These are phyloP conservation scores for Tinea semifulvella DNA, from an alignment of 2,888 invertebrate genomes.

Conservation along the genomic window DNA sequence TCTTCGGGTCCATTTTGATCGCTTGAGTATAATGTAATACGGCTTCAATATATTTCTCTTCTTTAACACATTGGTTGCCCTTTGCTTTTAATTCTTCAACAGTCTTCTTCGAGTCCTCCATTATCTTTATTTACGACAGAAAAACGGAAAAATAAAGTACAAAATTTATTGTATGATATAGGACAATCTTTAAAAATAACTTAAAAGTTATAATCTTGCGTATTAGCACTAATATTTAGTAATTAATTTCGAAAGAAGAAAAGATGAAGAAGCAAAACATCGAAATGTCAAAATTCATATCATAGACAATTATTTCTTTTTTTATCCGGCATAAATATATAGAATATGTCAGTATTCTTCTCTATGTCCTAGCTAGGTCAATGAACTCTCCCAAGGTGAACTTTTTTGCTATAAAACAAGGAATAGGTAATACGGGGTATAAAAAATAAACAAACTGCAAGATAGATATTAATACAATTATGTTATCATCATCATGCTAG, in stretches of 20 bases:
- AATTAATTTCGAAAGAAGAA: neutral
- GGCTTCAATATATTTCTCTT: conserved; percentile 78
- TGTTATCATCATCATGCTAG: no score
- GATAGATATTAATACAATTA: no score
- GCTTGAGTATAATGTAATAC: conserved; percentile 82
- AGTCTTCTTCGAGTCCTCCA: conserved; percentile 49
- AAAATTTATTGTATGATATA: neutral
- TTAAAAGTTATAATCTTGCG: neutral
- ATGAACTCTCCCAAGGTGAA: no score
- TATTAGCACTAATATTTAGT: neutral
- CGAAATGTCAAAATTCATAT: neutral
- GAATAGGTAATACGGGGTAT: no score
- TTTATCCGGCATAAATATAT: no score
- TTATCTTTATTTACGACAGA: conserved; percentile 18
- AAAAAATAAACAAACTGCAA: no score
- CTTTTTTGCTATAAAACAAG: no score
- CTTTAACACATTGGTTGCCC: conserved; percentile 80
- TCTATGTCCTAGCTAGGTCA: no score
- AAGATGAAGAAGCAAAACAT: neutral
- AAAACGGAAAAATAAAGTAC: neutral
- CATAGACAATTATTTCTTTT: no score
- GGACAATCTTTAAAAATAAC: neutral
- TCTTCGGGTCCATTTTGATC: conserved; percentile 75
- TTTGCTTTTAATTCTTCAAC: conserved; percentile 73
- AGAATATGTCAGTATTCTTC: no score